phyloP scores from a whole-genome alignment of 2,113 vertebrate genomes.

The Chrysemys picta region DNA sequence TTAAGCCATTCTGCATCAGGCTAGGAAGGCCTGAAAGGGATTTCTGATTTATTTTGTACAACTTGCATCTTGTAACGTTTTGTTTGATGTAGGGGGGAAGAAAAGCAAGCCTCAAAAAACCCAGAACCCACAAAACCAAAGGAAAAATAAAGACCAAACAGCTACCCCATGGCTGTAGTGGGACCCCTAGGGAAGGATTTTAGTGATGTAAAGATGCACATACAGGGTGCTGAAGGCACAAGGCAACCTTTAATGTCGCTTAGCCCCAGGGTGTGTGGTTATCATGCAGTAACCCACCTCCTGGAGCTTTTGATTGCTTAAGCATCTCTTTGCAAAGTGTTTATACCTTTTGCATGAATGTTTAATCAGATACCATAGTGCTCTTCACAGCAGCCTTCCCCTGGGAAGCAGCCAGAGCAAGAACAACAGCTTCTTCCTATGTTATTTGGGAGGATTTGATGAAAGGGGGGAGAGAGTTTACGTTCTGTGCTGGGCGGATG shows the following conservation, averaged over 20 bases:
- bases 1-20: background rate
- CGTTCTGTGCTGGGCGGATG: background rate
- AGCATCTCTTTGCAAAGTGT: conserved; percentile 66
- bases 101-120: background rate
- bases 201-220: background rate
- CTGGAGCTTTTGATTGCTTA: conserved; percentile 52
- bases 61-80: background rate
- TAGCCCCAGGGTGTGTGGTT: conserved; percentile 3
- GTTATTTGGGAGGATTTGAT: background rate
- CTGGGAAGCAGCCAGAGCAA: background rate
- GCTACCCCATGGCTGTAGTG: background rate
- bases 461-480: background rate
- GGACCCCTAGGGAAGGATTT: background rate
- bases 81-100: background rate
- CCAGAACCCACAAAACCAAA: background rate
- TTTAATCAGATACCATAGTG: conserved; percentile 58
- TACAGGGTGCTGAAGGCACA: background rate
- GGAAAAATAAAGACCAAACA: background rate
- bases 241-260: background rate
- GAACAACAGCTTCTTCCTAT: background rate
- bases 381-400: conserved; percentile 37
- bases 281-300: background rate
- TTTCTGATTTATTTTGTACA: background rate
- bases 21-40: background rate
- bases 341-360: conserved; percentile 62